A percentile compares a stretch with the other conserved stretches of the same genome.
These are phyloP conservation scores for Tenrec ecaudatus DNA, from an alignment of 2,113 vertebrate species.

Conservation along the genomic window DNA sequence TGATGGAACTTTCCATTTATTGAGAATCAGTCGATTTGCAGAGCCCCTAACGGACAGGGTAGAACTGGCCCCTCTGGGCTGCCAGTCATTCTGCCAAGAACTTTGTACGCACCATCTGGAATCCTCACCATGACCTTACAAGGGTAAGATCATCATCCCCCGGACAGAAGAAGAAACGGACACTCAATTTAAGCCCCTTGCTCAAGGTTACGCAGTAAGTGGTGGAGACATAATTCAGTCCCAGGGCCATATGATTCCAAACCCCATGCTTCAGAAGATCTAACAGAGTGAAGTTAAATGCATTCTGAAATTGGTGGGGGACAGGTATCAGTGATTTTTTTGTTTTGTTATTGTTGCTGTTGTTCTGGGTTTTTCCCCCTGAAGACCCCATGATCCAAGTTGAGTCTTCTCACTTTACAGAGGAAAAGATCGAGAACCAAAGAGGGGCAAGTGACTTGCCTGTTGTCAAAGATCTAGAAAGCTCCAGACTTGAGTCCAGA, in stretches of 20 bases:
- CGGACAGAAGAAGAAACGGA: slow-evolving; percentile 12
- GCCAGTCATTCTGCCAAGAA: not conserved
- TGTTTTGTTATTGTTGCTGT: too few relatives aligned
- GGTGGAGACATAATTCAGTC: not conserved
- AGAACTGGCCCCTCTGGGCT: too few relatives aligned
- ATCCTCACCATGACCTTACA: not conserved
- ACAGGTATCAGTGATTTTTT: not conserved
- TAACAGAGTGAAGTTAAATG: not conserved
- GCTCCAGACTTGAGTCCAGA: not conserved
- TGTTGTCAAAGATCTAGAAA: not conserved
- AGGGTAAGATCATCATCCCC: not conserved
- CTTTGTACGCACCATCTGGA: not conserved
- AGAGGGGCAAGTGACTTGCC: not conserved
- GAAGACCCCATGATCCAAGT: not conserved
- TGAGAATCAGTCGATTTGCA: not conserved
- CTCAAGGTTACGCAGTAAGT: not conserved
- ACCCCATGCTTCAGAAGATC: not conserved
- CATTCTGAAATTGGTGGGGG: not conserved
- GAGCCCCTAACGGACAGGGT: too few relatives aligned
- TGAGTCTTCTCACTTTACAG: not conserved
- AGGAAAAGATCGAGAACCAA: not conserved
- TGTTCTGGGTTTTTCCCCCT: not conserved
- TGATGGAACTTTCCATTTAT: not conserved
- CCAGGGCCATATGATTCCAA: not conserved
- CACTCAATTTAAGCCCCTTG: slow-evolving; percentile 4